These are phyloP conservation scores for Eristalis tenax DNA, from an alignment of 2,888 invertebrate species.

Conservation along the genomic window DNA sequence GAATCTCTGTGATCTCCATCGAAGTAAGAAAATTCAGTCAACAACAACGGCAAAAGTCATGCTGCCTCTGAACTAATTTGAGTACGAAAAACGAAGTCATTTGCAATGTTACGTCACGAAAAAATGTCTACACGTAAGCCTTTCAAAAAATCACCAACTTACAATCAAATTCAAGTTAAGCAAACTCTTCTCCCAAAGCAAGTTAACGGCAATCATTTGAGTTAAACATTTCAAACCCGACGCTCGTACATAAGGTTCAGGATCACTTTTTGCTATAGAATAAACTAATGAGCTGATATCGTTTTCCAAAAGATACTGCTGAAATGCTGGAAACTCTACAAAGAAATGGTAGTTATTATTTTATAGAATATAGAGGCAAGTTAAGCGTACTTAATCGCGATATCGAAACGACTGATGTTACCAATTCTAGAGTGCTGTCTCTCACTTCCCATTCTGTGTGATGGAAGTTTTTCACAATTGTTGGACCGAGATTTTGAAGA, in stretches of 20 bases:
- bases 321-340: slow-evolving; percentile 89
- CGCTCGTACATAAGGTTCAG: slow-evolving; percentile 88
- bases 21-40: too few species aligned
- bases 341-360: neutral
- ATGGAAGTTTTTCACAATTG: slow-evolving; percentile 87
- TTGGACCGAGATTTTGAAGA: slow-evolving; percentile 85
- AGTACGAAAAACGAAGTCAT: too few species aligned
- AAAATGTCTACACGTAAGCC: too few species aligned
- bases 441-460: slow-evolving; percentile 90
- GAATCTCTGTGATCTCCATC: too few species aligned
- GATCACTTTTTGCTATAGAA: slow-evolving; percentile 86
- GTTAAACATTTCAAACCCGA: slow-evolving; percentile 88
- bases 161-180: slow-evolving; percentile 85
- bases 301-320: slow-evolving; percentile 86
- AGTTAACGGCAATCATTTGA: slow-evolving; percentile 85
- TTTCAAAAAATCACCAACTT: slow-evolving; percentile 74
- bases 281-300: slow-evolving; percentile 86
- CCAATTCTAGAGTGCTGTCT: slow-evolving; percentile 88
- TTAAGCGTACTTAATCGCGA: slow-evolving; percentile 86
- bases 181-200: slow-evolving; percentile 86
- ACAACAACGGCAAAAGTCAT: too few species aligned
- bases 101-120: too few species aligned
- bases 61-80: too few species aligned
- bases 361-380: neutral
- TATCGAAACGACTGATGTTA: slow-evolving; percentile 87